Evolutionary conservation across 2,113 vertebrate genomes (phyloP).

Genomic region (Montifringilla adamsi): DNA sequence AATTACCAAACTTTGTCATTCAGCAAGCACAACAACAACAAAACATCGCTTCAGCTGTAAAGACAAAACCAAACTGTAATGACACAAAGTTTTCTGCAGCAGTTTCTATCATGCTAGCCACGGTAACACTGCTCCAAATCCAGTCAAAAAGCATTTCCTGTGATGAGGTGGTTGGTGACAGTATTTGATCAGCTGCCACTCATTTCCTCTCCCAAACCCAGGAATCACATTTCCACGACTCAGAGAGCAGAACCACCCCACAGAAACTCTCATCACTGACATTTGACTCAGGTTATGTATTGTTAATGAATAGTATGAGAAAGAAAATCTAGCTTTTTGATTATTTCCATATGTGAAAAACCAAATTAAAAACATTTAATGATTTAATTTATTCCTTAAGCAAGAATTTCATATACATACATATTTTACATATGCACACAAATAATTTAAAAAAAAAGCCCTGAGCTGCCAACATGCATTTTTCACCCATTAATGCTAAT

Average conservation of each 20-base stretch:
- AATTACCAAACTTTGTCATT: not conserved
- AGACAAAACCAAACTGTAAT: not conserved
- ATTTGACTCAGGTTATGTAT: not conserved
- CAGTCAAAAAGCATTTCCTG: not conserved
- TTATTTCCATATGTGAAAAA: not conserved
- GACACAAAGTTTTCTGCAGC: not conserved
- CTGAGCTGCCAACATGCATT: not conserved
- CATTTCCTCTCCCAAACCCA: not conserved
- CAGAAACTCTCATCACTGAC: not conserved
- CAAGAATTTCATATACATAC: not conserved
- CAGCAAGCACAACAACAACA: fast-evolving
- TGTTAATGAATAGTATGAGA: not conserved
- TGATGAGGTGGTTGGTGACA: not conserved
- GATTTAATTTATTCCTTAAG: not conserved
- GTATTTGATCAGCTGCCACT: slow-evolving; percentile 33
- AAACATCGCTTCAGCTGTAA: not conserved
- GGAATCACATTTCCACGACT: not conserved
- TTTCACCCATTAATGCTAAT: not conserved
- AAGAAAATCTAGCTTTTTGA: not conserved
- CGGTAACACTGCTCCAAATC: not conserved
- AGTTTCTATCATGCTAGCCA: not conserved
- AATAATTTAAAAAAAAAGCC: not conserved
- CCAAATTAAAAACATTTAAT: not conserved
- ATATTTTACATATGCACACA: not conserved
- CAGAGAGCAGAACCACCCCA: not conserved